Percentiles rank a stretch among this genome's conserved stretches.
These are phyloP conservation scores for Tragelaphus imberbis DNA, from an alignment of 2,113 vertebrate genomes.

Conservation along the genomic window DNA sequence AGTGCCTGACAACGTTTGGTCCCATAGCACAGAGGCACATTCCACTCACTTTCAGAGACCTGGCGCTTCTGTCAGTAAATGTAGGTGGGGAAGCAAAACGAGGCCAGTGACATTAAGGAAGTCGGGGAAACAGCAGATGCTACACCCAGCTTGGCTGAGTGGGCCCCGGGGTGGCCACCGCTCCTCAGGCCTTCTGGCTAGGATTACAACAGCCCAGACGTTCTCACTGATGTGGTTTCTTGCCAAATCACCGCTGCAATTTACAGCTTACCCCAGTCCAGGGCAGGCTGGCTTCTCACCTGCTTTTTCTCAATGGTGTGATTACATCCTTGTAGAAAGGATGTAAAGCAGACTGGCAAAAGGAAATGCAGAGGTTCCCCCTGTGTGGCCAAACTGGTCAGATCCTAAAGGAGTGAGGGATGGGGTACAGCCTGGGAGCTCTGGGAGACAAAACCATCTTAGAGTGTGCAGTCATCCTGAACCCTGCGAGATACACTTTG, in stretches of 20 bases:
- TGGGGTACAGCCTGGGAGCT: neutral
- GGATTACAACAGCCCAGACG: slow-evolving; percentile 1
- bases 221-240: neutral
- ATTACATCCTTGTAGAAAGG: neutral
- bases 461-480: neutral
- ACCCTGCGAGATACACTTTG: neutral
- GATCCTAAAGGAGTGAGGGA: neutral
- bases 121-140: neutral
- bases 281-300: neutral
- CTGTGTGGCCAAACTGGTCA: neutral
- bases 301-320: neutral
- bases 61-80: neutral
- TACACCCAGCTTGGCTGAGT: neutral
- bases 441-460: neutral
- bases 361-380: neutral
- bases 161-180: neutral
- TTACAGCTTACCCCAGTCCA: neutral
- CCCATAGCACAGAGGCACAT: neutral
- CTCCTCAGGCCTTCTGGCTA: neutral
- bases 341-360: neutral
- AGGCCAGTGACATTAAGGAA: neutral
- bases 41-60: neutral
- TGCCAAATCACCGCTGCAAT: neutral
- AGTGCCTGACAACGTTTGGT: neutral
- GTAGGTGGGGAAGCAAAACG: neutral